phyloP scores from a whole-genome alignment of 2,888 invertebrate genomes.

The Acanthacorydalis orientalis region DNA sequence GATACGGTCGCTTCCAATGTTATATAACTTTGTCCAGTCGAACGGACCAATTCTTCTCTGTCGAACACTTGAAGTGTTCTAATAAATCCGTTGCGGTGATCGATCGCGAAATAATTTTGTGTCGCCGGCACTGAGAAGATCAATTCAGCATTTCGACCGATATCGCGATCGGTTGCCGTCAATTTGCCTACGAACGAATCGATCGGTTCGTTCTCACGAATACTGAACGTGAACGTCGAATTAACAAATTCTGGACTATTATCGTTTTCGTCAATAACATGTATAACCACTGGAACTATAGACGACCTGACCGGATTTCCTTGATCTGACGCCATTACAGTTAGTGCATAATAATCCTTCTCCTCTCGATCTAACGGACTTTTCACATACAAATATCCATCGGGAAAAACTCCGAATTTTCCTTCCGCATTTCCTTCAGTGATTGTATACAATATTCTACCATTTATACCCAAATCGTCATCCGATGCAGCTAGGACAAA shows the following conservation, averaged over 20 bases:
- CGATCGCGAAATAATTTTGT: conserved; percentile 72
- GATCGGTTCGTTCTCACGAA: conserved; percentile 74
- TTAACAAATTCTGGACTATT: conserved; percentile 87
- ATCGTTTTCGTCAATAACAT: conserved; percentile 92
- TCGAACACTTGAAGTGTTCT: conserved; percentile 75
- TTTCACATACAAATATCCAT: conserved; percentile 80
- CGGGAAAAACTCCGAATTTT: conserved; percentile 89
- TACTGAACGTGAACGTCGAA: conserved; percentile 74
- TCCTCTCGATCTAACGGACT: conserved; percentile 77
- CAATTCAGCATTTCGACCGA: conserved; percentile 80
- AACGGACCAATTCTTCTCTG: conserved; percentile 67
- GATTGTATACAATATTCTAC: conserved; percentile 64
- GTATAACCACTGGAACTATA: conserved; percentile 78
- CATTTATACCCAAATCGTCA: conserved; percentile 68
- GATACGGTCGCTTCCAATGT: conserved; percentile 74
- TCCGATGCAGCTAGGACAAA: conserved; percentile 83
- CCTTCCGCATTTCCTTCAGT: conserved; percentile 71
- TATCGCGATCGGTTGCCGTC: conserved; percentile 76
- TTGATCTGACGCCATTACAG: conserved; percentile 67
- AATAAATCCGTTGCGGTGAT: conserved; percentile 80
- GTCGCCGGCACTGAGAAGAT: conserved; percentile 60
- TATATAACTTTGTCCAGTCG: conserved; percentile 60
- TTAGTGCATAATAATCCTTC: conserved; percentile 78
- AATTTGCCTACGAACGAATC: conserved; percentile 87
- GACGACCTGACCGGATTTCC: conserved; percentile 65